phyloP scores from a whole-genome alignment of 2,113 vertebrate species.

The Sylvilagus bachmani region DNA sequence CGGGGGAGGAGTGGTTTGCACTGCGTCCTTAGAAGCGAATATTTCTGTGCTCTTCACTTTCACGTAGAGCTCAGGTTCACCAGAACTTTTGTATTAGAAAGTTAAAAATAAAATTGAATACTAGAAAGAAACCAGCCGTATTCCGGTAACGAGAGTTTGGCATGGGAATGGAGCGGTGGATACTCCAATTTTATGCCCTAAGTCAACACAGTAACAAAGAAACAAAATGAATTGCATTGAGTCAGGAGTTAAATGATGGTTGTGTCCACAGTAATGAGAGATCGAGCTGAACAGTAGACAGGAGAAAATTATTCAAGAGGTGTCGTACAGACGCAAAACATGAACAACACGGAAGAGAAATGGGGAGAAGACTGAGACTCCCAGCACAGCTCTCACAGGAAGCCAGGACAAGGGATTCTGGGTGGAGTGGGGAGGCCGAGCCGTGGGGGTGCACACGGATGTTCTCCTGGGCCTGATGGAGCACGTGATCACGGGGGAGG shows the following conservation, averaged over 20 bases:
- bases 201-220: background rate
- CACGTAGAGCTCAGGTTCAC: background rate
- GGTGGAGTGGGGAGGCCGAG: background rate
- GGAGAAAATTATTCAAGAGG: background rate
- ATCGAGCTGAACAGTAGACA: background rate
- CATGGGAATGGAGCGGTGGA: background rate
- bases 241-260: background rate
- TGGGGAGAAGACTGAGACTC: background rate
- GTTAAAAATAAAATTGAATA: background rate
- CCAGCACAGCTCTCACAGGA: background rate
- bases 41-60: too few species aligned
- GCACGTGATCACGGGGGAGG: too few species aligned
- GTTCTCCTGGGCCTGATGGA: background rate
- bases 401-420: background rate
- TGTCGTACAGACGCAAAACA: background rate
- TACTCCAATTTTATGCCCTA: background rate
- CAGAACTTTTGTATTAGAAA: background rate
- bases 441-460: background rate
- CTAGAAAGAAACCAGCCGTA: rapidly evolving
- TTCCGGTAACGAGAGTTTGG: background rate
- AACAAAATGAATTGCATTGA: background rate
- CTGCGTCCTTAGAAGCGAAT: too few species aligned
- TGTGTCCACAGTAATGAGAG: background rate
- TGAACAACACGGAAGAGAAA: background rate
- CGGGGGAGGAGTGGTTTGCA: background rate